Evolutionary conservation across 1,140 invertebrate species (phyloP).

Genomic region (Araneus ventricosus): DNA sequence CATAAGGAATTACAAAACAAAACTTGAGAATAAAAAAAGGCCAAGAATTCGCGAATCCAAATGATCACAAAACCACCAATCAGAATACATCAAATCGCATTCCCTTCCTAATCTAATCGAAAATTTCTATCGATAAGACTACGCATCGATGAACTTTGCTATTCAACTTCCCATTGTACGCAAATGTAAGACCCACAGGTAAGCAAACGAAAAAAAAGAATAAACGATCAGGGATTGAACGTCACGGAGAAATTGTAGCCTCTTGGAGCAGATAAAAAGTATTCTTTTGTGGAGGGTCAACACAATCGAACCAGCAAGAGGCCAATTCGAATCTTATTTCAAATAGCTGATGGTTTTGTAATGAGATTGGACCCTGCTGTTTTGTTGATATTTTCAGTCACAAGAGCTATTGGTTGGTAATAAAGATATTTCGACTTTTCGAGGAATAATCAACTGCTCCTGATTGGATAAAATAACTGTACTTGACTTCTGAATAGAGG

Average conservation of each 20-base stretch:
- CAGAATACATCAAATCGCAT: neutral
- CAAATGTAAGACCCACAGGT: conserved; percentile 42
- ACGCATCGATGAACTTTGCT: conserved; percentile 46
- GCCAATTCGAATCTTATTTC: conserved; percentile 31
- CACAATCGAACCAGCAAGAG: neutral
- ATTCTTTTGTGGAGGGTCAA: conserved; percentile 37
- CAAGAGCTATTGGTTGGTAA: conserved; percentile 47
- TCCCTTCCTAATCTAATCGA: conserved; percentile 53
- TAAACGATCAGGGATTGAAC: neutral
- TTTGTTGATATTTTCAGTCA: conserved; percentile 45
- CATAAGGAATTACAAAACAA: neutral
- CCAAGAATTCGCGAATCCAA: neutral
- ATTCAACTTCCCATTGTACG: conserved; percentile 61
- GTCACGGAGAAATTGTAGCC: neutral
- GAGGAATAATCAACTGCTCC: conserved; percentile 13
- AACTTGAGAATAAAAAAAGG: neutral
- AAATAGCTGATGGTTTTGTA: conserved; percentile 61
- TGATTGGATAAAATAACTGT: conserved; percentile 65
- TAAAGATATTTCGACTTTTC: conserved; percentile 29
- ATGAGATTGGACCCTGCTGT: conserved; percentile 53
- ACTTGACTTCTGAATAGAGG: conserved; percentile 36
- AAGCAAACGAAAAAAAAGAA: neutral
- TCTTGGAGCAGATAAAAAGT: conserved; percentile 11
- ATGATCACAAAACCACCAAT: conserved; percentile 40
- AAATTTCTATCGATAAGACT: conserved; percentile 59